Base-by-base conservation (phyloP, 2,113 vertebrate genomes). In the human region DNA sequence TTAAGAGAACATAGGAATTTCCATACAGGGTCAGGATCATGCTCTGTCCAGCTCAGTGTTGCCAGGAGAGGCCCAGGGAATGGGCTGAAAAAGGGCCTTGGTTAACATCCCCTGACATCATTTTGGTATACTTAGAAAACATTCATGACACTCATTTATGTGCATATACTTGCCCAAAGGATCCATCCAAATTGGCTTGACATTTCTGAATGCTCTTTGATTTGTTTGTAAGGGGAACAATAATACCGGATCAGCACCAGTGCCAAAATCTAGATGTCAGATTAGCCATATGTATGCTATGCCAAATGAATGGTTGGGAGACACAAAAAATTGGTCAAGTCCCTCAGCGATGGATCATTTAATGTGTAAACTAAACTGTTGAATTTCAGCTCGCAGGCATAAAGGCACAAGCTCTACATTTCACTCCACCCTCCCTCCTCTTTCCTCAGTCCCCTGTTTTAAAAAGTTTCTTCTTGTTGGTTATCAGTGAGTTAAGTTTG, bases 201-300 rank as follows among this genome's bases (percentile, higher is more conserved):
- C 96, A 97, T 98, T 97, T 98, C 87, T 97, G 90, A 97, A 96
- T 88, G 75, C 80, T 96, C 92, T 96, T 96, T 97, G 95, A 97
- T 96, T 97, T 97, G 96, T 97, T 97, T 97, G 68, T 87, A 95
- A 96, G 92, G 76, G 76, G 55, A 95, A 97, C 8, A 48, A 89
- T 92, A 97, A 97, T 97, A 97, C 87, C 2, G 0, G 80, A 92
- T 97, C 96, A 96, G 68, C 68, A 95, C 43, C 52, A 72, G 80
- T 93, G 96, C 97, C 96, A 96, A 96, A 96, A 96, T 59, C 95
- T 96, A 96, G 96, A 97, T 93, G 97, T 97, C 92, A 98, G 68
- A 95, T 97, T 97, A 97, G 95, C 97, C 97, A 97, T 92, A 89
- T 96, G 83, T 70, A 88, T 87, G 45, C 61, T 93, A 90, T 90